Base-by-base conservation (phyloP, 2,797 vertebrate species). In the Pangasius djambal region DNA sequence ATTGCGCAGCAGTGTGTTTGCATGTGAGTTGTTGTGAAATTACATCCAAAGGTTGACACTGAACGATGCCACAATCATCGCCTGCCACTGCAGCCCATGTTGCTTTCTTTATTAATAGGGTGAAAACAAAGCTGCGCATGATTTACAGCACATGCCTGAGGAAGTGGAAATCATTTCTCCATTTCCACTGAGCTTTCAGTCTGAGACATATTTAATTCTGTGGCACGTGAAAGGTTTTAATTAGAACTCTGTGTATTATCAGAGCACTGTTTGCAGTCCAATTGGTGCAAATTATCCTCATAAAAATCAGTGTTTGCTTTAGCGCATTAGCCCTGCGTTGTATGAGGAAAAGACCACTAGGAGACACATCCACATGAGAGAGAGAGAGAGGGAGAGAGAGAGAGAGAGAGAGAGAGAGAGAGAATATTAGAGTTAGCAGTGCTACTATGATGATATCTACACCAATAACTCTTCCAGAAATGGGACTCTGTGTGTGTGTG, bases 261-360 rank as follows among this genome's bases (percentile, higher is more conserved):
- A 18, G 85, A 70, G 88, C 22, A 28, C 85, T 83, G 67, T 20
- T 77, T 69, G 59, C 91, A 90, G 93, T 86, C 88, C 92, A 92
- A 91, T 90, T 93, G 92, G 90, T 91, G 88, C 91, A 87, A 85
- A 92, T 87, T 89, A 84, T 88, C 86, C 74, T 89, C 89, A 82
- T 92, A 91, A 93, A 92, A 92, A 92, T 91, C 88, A 85, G 90
- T 88, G 89, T 25, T 72, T 89, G 93, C 92, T 92, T 91, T 65
- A 7, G 65, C 28, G 88, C 92, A 89, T 94, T 93, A 94, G 93
- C 91, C 92, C 86, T 92, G 92, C 92, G 94, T 95, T 94, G 93
- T 93, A 90, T 52, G 75, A 18, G 85, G 88, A 89, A 90, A 88
- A 55, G 75, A 10, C 86, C 86, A 86, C 90, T 93, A 92, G 93